These are phyloP conservation scores for Vandiemenella viatica DNA, from an alignment of 2,888 invertebrate species.

Conservation along the genomic window DNA sequence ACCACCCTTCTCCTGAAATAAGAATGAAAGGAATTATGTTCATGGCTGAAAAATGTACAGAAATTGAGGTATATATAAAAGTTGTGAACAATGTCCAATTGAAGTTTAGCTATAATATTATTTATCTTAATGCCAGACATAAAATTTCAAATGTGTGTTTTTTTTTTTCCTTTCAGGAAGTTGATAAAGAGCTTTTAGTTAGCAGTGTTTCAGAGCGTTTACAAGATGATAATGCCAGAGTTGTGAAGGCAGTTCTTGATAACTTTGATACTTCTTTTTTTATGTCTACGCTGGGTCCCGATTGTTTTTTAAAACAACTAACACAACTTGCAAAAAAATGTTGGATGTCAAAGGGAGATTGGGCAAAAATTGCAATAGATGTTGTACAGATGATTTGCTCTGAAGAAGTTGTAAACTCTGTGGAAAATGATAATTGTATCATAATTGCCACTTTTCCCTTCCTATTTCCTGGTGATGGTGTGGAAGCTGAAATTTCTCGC, in stretches of 20 bases:
- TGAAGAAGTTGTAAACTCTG: background rate
- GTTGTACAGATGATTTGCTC: constrained; percentile 34
- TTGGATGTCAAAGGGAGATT: constrained; percentile 16
- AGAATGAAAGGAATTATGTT: constrained; percentile 51
- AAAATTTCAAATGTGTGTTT: too few relatives aligned
- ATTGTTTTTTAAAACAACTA: constrained; percentile 33
- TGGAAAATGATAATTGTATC: background rate
- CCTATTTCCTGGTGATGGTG: background rate
- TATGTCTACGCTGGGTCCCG: constrained; percentile 31
- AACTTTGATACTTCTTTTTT: constrained; percentile 29
- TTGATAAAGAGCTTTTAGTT: constrained; percentile 42
- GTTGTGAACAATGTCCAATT: background rate
- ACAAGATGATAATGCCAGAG: constrained; percentile 46
- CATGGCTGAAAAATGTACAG: constrained; percentile 25
- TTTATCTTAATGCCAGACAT: too few relatives aligned
- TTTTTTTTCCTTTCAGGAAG: constrained; percentile 1
- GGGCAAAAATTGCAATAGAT: background rate
- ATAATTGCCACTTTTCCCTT: background rate
- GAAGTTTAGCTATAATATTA: too few relatives aligned
- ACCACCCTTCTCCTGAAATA: constrained; percentile 50
- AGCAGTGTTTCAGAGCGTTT: constrained; percentile 49
- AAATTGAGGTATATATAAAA: constrained; percentile 1
- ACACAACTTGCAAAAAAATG: constrained; percentile 36
- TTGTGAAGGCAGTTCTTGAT: constrained; percentile 36
- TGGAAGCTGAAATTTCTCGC: background rate